Base-by-base conservation (phyloP, 2,888 invertebrate genomes). In the Perizoma flavofasciatum region DNA sequence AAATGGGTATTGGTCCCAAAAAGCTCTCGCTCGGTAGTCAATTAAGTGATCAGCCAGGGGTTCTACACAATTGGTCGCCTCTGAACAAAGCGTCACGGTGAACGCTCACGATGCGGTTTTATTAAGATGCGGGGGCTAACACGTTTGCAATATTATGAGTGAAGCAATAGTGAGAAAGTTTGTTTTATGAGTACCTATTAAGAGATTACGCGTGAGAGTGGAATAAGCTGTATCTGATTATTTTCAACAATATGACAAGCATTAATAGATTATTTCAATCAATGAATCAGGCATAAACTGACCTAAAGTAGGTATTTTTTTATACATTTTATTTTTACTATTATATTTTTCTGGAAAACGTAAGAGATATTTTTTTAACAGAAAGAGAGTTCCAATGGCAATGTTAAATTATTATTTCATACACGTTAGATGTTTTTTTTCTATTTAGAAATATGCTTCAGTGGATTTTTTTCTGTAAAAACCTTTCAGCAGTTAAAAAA, bases 31-130 rank as follows among this genome's bases (percentile, higher is more conserved):
- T 83, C 80, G 74, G 81, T 85, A 89, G 89, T 90, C 90, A 91
- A 91, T 91, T 91, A 91, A 88, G 89, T 86, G 88, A 88, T 90
- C 89, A 89, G 83, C 79, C 89, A 89, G 89, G 89, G 89, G 90
- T 87, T 83, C 82, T 79, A 82, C 83, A 86, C 91, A 89, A 90
- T 90, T 87, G 91, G 90, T 82, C 90, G 90, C 91, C 88, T 89
- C 81, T 74, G 77, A 82, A 92, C 88, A 92, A 91, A 79, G 87
- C 82, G 72, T 51, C 60, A 75, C 81, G 67, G 81, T 84, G 78
- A 45, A 70, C 67, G 70, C 67, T 74, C 72, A 71, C 68, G 76
- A 75, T 79, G 77, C 75, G 78, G 80, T 82, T 85, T 85, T 85
- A 86, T 86, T 86, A 84, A 82, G 83, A 85, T 82, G 80, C 72